These are phyloP conservation scores for Mystacornis crossleyi DNA, from an alignment of 2,113 vertebrate genomes.

Conservation along the genomic window DNA sequence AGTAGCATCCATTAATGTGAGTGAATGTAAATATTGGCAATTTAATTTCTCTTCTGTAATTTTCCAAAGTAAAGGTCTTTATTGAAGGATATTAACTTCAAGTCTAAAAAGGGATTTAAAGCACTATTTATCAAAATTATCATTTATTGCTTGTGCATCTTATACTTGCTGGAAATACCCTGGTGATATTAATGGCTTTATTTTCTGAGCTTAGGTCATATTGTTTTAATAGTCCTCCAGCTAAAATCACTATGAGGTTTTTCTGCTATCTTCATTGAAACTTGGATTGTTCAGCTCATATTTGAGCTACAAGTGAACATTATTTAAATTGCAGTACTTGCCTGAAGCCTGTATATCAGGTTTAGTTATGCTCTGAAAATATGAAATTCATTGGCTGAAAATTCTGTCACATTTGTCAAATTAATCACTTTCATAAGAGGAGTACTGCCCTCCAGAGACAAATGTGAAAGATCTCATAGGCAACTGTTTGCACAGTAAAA, in stretches of 20 bases:
- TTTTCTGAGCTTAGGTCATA: not conserved
- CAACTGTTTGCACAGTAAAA: conserved; percentile 12
- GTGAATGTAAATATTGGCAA: not conserved
- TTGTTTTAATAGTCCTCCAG: not conserved
- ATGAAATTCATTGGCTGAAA: conserved; percentile 35
- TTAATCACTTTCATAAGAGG: conserved; percentile 5
- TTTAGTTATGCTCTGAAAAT: conserved; percentile 22
- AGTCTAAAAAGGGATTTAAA: not conserved
- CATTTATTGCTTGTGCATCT: not conserved
- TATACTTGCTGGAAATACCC: not conserved
- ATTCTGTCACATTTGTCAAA: conserved; percentile 29
- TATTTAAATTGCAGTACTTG: conserved; percentile 24
- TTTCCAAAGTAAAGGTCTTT: not conserved
- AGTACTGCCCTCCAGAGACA: not conserved
- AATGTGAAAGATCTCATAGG: not conserved
- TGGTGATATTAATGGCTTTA: not conserved
- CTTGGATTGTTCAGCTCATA: not conserved
- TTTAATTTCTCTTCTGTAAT: not conserved
- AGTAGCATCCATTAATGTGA: not conserved
- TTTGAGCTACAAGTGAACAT: not conserved
- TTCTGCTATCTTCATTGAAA: not conserved
- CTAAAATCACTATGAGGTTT: not conserved
- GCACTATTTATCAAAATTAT: not conserved
- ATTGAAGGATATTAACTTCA: not conserved
- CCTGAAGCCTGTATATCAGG: not conserved